Evolutionary conservation across 2,888 invertebrate species (phyloP).

Genomic region (Meiosimyza decipiens): DNA sequence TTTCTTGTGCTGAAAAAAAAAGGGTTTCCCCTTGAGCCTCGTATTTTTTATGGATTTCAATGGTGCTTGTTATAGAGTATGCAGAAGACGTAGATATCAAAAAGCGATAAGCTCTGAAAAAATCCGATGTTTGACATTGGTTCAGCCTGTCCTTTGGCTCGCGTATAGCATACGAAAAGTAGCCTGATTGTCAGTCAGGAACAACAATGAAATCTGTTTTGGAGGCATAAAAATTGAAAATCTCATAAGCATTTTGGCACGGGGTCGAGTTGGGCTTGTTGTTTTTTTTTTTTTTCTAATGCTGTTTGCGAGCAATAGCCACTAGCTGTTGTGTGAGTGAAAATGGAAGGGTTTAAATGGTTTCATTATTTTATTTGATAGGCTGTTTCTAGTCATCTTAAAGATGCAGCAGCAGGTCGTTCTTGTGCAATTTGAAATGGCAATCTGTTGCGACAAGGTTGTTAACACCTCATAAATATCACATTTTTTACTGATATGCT

Average conservation of each 20-base stretch:
- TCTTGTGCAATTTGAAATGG: slow-evolving; percentile 15
- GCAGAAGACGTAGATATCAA: slow-evolving; percentile 18
- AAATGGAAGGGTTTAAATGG: slow-evolving; percentile 25
- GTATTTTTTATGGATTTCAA: neutral
- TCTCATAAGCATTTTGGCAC: slow-evolving; percentile 61
- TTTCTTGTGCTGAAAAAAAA: slow-evolving; percentile 7
- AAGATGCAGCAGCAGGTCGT: neutral
- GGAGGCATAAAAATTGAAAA: slow-evolving; percentile 62
- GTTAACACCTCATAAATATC: slow-evolving; percentile 64
- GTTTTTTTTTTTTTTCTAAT: slow-evolving; percentile 5
- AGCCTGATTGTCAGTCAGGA: neutral
- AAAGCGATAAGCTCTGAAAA: slow-evolving; percentile 20
- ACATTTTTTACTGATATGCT: slow-evolving; percentile 60
- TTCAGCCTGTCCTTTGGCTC: slow-evolving; percentile 1
- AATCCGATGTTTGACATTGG: slow-evolving; percentile 11
- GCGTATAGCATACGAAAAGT: neutral
- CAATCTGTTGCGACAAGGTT: slow-evolving; percentile 52
- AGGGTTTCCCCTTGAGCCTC: slow-evolving; percentile 15
- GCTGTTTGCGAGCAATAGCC: neutral
- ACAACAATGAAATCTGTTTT: slow-evolving; percentile 54
- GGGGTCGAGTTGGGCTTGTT: slow-evolving; percentile 33
- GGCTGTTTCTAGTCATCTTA: too few relatives aligned
- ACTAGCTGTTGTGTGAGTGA: neutral
- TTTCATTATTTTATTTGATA: slow-evolving; percentile 7
- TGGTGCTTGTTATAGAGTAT: neutral